These are phyloP conservation scores for Steinernema feltiae DNA, from an alignment of 1,140 invertebrate species.

Conservation along the genomic window DNA sequence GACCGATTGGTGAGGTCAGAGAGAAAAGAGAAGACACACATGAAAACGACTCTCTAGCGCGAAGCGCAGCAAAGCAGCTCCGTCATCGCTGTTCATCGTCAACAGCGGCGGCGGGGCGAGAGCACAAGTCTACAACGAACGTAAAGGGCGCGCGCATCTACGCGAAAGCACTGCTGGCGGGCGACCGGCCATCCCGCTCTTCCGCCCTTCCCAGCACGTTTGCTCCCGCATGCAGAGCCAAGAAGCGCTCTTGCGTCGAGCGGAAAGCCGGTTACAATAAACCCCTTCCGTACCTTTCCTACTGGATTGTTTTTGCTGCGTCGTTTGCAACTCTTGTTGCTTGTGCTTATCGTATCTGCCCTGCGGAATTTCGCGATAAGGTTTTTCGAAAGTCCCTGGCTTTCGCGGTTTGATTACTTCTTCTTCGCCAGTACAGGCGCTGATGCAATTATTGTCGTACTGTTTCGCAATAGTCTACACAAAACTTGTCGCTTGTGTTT, in stretches of 20 bases:
- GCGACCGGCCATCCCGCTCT: background rate
- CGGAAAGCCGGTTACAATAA: background rate
- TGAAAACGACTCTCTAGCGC: constrained; percentile 1
- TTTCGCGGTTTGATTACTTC: too few species aligned
- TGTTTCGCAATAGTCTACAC: background rate
- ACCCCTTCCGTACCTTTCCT: background rate
- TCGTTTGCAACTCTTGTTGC: background rate
- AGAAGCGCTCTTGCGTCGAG: background rate
- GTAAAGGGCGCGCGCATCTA: constrained; percentile 6
- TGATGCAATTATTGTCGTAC: background rate
- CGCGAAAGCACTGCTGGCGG: background rate
- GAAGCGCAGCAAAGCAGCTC: constrained; percentile 7
- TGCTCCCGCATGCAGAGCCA: background rate
- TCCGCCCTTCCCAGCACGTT: background rate
- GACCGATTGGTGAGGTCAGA: constrained; percentile 8
- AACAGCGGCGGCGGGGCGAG: background rate
- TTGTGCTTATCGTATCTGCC: background rate
- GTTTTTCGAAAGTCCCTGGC: too few species aligned
- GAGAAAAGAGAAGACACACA: constrained; percentile 12
- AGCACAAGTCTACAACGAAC: background rate
- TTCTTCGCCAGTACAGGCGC: too few species aligned
- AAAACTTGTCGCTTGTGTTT: too few species aligned
- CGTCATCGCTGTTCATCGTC: background rate
- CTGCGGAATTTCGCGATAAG: background rate
- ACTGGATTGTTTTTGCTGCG: background rate